Base-by-base conservation (phyloP, 2,113 vertebrate genomes). In the Bubo blakistoni region DNA sequence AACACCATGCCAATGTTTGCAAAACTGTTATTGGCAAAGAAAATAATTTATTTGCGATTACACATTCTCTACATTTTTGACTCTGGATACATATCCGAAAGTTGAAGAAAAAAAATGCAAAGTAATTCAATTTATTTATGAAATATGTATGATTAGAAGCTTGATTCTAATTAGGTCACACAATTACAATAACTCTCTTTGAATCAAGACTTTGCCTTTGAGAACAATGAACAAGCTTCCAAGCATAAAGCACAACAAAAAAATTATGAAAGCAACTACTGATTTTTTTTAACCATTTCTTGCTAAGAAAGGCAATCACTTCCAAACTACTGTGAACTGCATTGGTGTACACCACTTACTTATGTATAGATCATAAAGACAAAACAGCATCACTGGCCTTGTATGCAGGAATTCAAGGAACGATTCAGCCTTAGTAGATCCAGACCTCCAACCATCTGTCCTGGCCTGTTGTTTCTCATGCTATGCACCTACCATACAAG, bases 101-200 rank as follows among this genome's bases (percentile, higher is more conserved):
- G 20, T 29, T 63, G 44, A 94, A 74, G 57, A 92, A 86, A 62
- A 92, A 36, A 81, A 71, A 42, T 86, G 44, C 29, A n/a, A 40
- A 73, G 16, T 71, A 7, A 49, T 47, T 82, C 62, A 49, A 58
- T 88, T 86, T 87, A 67, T 87, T 84, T 67, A 81, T 84, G 67
- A 90, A 72, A 76, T 72, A 76, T 24, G 42, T 77, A n/a, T 85
- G 18, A 91, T 81, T 77, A 67, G 34, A 85, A 47, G 49, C 49
- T 69, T 77, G 59, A 57, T 77, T 96, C 42, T 92, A 81, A 85
- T 94, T 85, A 71, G 66, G 38, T 84, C 58, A 59, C 70, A 72
- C 61, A 87, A 72, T 44, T 72, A 70, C 36, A 67, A 15, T 25
- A 65, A 51, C 18, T 77, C 40, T 76, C 52, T 90, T 71, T 92